Evolutionary conservation across 2,797 vertebrate genomes (phyloP).

Genomic region (Coregonus ussuriensis): DNA sequence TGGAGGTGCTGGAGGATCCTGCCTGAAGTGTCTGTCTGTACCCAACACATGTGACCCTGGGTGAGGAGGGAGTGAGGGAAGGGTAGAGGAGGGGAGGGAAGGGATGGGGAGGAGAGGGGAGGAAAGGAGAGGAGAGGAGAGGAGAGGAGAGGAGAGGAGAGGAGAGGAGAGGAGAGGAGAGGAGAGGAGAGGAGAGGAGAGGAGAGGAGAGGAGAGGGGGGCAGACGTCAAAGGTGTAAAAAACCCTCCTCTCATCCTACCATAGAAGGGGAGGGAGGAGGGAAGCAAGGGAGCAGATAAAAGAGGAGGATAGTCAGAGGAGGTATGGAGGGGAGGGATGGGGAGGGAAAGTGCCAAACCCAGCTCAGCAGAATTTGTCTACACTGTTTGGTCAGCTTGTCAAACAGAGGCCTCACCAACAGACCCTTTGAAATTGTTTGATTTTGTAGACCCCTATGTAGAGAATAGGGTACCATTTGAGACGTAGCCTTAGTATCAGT

Average conservation of each 20-base stretch:
- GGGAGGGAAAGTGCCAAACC: neutral
- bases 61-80: neutral
- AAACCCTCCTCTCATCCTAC: neutral
- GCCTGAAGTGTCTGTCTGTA: neutral
- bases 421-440: neutral
- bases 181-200: neutral
- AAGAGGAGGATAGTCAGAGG: neutral
- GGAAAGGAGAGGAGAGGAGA: neutral
- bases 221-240: neutral
- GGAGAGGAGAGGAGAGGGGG: neutral
- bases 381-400: constrained; percentile 8
- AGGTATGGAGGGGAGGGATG: neutral
- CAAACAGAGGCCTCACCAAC: neutral
- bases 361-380: neutral
- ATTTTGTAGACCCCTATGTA: neutral
- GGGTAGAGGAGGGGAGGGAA: neutral
- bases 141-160: too few species aligned
- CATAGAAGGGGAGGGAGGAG: neutral
- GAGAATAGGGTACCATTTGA: neutral
- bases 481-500: neutral
- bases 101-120: too few species aligned
- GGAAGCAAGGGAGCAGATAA: neutral
- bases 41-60: constrained; percentile 1
- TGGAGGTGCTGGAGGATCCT: neutral
- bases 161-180: neutral